Conservation (phyloP, 1,140 invertebrate species). For the Musca domestica region DNA sequence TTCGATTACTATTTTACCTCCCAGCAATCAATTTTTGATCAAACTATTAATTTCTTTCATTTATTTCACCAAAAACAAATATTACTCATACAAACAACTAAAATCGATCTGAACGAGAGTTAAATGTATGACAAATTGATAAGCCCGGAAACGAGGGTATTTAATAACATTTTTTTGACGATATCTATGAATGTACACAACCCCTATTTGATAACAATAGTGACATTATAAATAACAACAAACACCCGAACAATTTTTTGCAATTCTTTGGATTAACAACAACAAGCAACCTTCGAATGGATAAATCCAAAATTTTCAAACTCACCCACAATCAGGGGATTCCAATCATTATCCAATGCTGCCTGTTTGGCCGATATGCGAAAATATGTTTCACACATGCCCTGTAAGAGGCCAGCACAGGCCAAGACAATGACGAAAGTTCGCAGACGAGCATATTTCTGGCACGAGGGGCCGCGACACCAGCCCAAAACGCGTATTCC, state of each 20-base stretch:
- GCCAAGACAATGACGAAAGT: slow-evolving; percentile 58
- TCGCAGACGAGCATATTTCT: slow-evolving; percentile 59
- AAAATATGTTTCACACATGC: slow-evolving; percentile 59
- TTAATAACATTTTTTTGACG: no score
- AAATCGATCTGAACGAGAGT: no score
- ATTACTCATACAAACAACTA: no score
- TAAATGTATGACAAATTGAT: no score
- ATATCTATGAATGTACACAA: no score
- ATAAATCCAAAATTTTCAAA: slow-evolving; percentile 22
- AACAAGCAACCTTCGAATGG: neutral
- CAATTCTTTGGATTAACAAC: neutral
- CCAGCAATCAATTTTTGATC: no score
- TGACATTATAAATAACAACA: neutral
- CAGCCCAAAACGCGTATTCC: slow-evolving; percentile 60
- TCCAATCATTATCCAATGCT: slow-evolving; percentile 56
- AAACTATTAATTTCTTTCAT: no score
- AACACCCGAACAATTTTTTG: neutral
- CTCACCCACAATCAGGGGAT: slow-evolving; percentile 57
- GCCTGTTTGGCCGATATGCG: slow-evolving; percentile 58
- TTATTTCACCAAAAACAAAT: no score
- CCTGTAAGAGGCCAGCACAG: slow-evolving; percentile 58
- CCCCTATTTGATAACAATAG: neutral
- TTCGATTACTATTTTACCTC: no score
- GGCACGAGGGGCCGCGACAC: slow-evolving; percentile 56
- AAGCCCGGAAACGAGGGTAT: no score